Conservation (phyloP, 1,140 invertebrate species). For the Belonocnema kinseyi region DNA sequence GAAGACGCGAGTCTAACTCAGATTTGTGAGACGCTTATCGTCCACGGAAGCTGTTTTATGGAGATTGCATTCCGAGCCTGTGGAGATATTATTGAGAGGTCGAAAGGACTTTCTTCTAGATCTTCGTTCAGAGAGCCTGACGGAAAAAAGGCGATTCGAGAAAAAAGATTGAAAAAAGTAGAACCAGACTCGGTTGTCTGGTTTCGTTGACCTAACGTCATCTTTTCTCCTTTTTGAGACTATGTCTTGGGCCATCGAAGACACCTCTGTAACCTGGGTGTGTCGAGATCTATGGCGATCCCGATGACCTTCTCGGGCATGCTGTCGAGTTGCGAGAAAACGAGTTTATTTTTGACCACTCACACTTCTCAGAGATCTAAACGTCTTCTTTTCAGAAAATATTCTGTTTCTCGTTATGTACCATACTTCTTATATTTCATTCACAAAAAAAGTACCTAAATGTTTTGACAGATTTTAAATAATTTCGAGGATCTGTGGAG, state of each 20-base stretch:
- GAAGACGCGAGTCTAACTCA: constrained; percentile 57
- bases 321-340: constrained; percentile 36
- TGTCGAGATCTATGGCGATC: constrained; percentile 20
- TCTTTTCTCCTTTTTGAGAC: neutral
- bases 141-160: constrained; percentile 6
- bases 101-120: constrained; percentile 48
- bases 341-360: constrained; percentile 38
- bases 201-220: constrained; percentile 15
- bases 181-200: constrained; percentile 22
- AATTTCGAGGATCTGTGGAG: too few relatives aligned
- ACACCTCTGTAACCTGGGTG: constrained; percentile 14
- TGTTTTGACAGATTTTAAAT: too few relatives aligned
- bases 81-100: constrained; percentile 66
- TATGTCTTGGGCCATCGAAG: constrained; percentile 2
- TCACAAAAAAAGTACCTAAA: too few relatives aligned
- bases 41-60: constrained; percentile 70
- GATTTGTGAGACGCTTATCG: constrained; percentile 62
- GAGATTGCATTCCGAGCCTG: constrained; percentile 68
- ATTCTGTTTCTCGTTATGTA: too few relatives aligned
- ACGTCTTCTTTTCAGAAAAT: too few relatives aligned
- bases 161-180: constrained; percentile 1
- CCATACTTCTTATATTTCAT: too few relatives aligned
- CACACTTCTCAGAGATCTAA: neutral
- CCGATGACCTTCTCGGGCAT: constrained; percentile 11
- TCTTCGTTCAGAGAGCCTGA: constrained; percentile 30